Evolutionary conservation across 2,888 invertebrate species (phyloP).

Genomic region (Orthonevra nobilis): DNA sequence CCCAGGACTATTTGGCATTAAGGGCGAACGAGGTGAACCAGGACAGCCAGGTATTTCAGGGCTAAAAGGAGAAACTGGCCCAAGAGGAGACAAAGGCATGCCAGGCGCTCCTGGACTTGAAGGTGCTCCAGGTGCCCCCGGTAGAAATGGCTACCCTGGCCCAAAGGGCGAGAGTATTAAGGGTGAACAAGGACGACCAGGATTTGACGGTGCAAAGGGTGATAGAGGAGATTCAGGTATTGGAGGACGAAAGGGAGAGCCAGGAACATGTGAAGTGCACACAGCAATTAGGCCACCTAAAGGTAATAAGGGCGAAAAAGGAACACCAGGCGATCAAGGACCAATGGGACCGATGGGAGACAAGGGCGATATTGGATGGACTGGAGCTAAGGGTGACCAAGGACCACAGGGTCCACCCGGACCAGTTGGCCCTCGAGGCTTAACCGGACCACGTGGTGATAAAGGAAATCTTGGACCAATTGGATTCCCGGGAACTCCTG

Average conservation of each 20-base stretch:
- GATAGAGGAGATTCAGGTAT: conserved; percentile 78
- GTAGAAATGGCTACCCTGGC: conserved; percentile 86
- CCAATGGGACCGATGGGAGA: conserved; percentile 84
- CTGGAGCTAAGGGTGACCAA: conserved; percentile 84
- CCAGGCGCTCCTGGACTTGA: conserved; percentile 86
- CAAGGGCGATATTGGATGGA: conserved; percentile 83
- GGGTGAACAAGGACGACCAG: conserved; percentile 87
- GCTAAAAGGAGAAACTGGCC: conserved; percentile 85
- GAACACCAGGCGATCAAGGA: conserved; percentile 82
- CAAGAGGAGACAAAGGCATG: conserved; percentile 85
- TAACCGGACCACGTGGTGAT: conserved; percentile 89
- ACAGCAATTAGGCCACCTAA: conserved; percentile 80
- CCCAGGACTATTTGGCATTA: conserved; percentile 84
- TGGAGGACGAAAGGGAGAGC: conserved; percentile 83
- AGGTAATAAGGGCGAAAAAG: conserved; percentile 85
- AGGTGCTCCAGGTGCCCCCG: conserved; percentile 85
- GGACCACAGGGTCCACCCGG: conserved; percentile 84
- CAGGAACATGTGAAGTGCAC: conserved; percentile 83
- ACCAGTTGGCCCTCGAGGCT: conserved; percentile 86
- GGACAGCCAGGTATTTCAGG: conserved; percentile 88
- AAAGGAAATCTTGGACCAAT: conserved; percentile 89
- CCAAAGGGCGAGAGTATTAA: conserved; percentile 86
- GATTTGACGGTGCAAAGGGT: conserved; percentile 82
- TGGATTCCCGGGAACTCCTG: conserved; percentile 89
- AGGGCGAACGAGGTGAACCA: conserved; percentile 85